These are phyloP conservation scores for Corydoras sp. DNA, from an alignment of 2,113 vertebrate genomes.

Conservation along the genomic window DNA sequence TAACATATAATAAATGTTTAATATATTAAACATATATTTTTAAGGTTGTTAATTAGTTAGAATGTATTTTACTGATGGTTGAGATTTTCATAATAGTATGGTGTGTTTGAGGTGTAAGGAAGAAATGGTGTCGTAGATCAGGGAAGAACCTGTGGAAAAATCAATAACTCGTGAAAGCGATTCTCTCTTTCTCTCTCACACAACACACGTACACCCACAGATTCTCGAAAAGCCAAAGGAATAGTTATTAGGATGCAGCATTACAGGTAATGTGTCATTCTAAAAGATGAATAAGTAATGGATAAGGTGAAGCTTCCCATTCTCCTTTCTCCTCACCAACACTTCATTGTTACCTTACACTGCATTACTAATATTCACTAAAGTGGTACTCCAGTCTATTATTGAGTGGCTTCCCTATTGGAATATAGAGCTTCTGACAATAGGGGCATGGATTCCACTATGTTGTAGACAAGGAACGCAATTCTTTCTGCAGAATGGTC, in stretches of 20 bases:
- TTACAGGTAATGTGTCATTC: slow-evolving; percentile 14
- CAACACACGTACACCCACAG: slow-evolving; percentile 15
- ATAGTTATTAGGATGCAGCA: slow-evolving; percentile 21
- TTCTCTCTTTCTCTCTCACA: background rate
- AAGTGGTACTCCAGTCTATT: too few species aligned
- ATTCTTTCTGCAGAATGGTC: too few species aligned
- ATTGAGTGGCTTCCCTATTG: too few species aligned
- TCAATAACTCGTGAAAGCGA: slow-evolving; percentile 33
- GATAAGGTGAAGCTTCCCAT: background rate
- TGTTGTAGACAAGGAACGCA: too few species aligned
- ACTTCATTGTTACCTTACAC: slow-evolving; percentile 13
- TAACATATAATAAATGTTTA: too few species aligned
- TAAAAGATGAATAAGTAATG: slow-evolving; percentile 19
- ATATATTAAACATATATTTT: too few species aligned
- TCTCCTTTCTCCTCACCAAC: background rate
- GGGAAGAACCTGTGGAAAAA: slow-evolving; percentile 2
- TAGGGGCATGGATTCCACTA: too few species aligned
- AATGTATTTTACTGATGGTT: too few species aligned
- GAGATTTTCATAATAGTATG: too few species aligned
- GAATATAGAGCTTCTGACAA: too few species aligned
- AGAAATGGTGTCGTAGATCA: background rate
- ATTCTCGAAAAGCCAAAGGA: slow-evolving; percentile 36
- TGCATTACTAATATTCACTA: slow-evolving; percentile 1
- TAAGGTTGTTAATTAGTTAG: too few species aligned
- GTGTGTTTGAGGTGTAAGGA: too few species aligned